These are phyloP conservation scores for Pteronotus mesoamericanus DNA, from an alignment of 2,797 vertebrate species.

Conservation along the genomic window DNA sequence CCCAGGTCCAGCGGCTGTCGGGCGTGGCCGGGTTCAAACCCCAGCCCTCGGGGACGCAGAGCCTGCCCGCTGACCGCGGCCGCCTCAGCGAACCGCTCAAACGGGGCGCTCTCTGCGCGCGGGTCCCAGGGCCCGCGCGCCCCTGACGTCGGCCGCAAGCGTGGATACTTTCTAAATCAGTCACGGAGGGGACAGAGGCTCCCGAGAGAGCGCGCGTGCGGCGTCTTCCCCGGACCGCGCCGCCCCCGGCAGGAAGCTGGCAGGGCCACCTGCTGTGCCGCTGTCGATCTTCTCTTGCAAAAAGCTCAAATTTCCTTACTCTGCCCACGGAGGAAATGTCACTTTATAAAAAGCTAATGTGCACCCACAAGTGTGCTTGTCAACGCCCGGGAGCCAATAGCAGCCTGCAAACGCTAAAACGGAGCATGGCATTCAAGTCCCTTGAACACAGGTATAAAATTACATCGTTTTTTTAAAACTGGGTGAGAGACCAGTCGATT, in stretches of 20 bases:
- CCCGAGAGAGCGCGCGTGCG: too few species aligned
- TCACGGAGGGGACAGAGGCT: neutral
- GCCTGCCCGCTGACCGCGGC: neutral
- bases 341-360: constrained; percentile 64
- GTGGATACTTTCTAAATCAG: constrained; percentile 47
- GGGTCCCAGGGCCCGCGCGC: too few species aligned
- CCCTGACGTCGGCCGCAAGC: too few species aligned
- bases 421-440: constrained; percentile 29
- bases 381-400: constrained; percentile 58
- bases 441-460: neutral
- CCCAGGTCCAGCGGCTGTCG: neutral
- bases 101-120: neutral
- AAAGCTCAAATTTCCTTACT: constrained; percentile 66
- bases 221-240: too few species aligned
- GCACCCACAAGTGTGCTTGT: constrained; percentile 42
- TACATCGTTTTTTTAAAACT: neutral
- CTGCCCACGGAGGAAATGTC: constrained; percentile 68
- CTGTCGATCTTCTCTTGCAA: constrained; percentile 68
- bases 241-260: constrained; percentile 52
- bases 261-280: constrained; percentile 64
- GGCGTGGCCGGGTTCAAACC: neutral
- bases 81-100: neutral
- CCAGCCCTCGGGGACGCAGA: neutral
- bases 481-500: neutral
- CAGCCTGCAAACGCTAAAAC: constrained; percentile 40